phyloP scores from a whole-genome alignment of 1,140 invertebrate species.

The Coptotermes formosanus region DNA sequence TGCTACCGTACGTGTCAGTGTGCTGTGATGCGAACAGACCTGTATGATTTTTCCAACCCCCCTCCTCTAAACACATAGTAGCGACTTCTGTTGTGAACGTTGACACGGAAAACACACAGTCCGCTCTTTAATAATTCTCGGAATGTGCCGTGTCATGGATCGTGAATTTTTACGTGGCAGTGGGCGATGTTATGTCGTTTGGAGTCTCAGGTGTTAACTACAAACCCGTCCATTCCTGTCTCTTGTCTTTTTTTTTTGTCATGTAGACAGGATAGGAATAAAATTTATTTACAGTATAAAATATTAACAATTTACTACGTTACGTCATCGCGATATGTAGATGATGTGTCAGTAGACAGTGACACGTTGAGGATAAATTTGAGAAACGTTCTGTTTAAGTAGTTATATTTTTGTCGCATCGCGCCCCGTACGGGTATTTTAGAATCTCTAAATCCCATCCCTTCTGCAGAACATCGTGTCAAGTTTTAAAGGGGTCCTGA shows the following conservation, averaged over 20 bases:
- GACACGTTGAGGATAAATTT: too few species aligned
- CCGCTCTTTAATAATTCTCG: neutral
- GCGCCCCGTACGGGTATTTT: too few species aligned
- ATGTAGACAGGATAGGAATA: neutral
- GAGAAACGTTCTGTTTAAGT: too few species aligned
- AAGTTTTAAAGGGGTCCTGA: too few species aligned
- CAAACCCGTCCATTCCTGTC: neutral
- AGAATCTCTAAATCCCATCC: too few species aligned
- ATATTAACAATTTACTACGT: neutral
- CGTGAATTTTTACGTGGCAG: neutral
- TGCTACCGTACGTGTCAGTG: neutral
- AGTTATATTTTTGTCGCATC: too few species aligned
- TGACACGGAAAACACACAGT: neutral
- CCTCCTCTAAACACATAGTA: too few species aligned
- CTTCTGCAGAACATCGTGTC: too few species aligned
- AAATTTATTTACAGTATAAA: neutral
- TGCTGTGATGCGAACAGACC: neutral
- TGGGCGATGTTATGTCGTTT: neutral
- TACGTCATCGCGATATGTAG: too few species aligned
- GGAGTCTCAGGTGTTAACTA: neutral
- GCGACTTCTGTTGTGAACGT: neutral
- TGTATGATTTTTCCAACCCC: too few species aligned
- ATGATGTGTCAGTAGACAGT: too few species aligned
- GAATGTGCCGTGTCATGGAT: neutral
- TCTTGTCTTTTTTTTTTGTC: neutral